Conservation (phyloP, 2,797 vertebrate genomes). For the Emys orbicularis region DNA sequence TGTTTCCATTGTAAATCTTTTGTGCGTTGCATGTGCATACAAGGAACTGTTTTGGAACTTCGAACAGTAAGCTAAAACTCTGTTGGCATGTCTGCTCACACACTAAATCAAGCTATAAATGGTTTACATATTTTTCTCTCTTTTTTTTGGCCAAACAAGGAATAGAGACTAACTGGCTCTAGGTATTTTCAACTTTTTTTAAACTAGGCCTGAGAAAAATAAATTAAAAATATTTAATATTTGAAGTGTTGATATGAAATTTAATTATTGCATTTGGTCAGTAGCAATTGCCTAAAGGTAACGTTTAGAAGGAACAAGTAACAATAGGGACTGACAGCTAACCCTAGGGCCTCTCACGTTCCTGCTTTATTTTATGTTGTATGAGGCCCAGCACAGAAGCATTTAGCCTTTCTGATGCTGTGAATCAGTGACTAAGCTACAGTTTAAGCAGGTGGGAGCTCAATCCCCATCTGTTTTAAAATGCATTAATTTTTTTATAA, state of each 20-base stretch:
- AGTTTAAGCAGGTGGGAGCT: background rate
- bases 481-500: background rate
- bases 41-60: fast-evolving
- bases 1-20: background rate
- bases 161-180: background rate
- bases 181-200: fast-evolving
- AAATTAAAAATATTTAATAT: background rate
- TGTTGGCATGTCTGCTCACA: fast-evolving
- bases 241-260: background rate
- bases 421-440: background rate
- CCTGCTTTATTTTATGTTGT: background rate
- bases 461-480: background rate
- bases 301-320: background rate
- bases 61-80: background rate
- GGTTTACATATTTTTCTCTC: fast-evolving
- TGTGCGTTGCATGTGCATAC: background rate
- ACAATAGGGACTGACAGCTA: background rate
- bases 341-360: background rate
- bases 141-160: fast-evolving
- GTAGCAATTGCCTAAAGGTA: background rate
- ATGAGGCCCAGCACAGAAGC: background rate
- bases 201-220: fast-evolving
- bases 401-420: background rate
- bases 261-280: background rate
- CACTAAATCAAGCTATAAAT: fast-evolving